Percentiles rank a stretch among this genome's conserved stretches.
Conservation (phyloP, 2,113 vertebrate species). For the Capreolus pygargus region DNA sequence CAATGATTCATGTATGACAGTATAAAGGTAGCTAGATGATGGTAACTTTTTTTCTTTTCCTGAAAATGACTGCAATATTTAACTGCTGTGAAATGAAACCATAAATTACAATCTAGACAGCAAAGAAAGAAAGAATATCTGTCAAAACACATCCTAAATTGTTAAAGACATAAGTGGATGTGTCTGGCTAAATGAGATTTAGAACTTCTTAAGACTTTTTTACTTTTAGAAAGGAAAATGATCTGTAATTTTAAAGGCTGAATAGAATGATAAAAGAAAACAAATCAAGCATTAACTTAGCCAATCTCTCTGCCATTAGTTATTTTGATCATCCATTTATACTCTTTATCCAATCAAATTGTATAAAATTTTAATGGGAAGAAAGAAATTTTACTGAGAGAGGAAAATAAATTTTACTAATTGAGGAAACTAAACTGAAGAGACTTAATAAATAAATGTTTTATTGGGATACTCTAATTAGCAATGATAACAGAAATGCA, state of each 20-base stretch:
- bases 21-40: slow-evolving; percentile 47
- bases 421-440: slow-evolving; percentile 15
- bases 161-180: slow-evolving; percentile 29
- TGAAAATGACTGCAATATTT: slow-evolving; percentile 63
- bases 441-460: slow-evolving; percentile 45
- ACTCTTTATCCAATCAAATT: slow-evolving; percentile 10
- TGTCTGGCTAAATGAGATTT: slow-evolving; percentile 50
- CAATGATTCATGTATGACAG: slow-evolving; percentile 67
- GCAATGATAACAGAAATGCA: slow-evolving; percentile 32
- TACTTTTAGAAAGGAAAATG: slow-evolving; percentile 48
- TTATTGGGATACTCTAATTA: slow-evolving; percentile 49
- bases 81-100: slow-evolving; percentile 55
- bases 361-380: slow-evolving; percentile 41
- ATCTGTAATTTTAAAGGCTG: slow-evolving; percentile 6
- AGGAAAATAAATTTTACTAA: slow-evolving; percentile 32
- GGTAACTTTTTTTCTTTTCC: slow-evolving; percentile 48
- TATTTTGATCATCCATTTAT: background rate
- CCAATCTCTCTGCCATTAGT: background rate
- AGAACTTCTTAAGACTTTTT: slow-evolving; percentile 28
- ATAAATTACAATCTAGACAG: slow-evolving; percentile 48
- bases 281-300: slow-evolving; percentile 2
- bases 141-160: slow-evolving; percentile 60
- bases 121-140: slow-evolving; percentile 53
- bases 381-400: slow-evolving; percentile 27
- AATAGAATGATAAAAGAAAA: slow-evolving; percentile 9